Conservation (phyloP, 2,888 invertebrate species). For the Drosophila nr. medialis region DNA sequence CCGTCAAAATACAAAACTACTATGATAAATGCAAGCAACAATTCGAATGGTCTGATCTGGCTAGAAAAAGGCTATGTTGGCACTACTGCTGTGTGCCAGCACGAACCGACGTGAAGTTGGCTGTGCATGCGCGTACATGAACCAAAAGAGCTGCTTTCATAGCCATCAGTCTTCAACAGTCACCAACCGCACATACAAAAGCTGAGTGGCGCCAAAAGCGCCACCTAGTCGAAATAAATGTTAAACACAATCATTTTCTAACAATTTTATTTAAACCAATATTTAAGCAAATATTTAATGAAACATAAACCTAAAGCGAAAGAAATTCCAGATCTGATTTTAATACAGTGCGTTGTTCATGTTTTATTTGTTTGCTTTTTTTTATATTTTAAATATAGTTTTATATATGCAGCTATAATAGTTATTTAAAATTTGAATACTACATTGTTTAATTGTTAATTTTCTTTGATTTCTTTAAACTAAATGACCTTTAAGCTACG, state of each 20-base stretch:
- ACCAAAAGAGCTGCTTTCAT: background rate
- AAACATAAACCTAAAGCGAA: background rate
- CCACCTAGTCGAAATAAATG: background rate
- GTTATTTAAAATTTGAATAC: constrained; percentile 75
- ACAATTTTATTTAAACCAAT: background rate
- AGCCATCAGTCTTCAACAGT: constrained; percentile 11
- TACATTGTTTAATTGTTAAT: constrained; percentile 61
- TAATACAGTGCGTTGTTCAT: constrained; percentile 65
- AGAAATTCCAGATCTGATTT: constrained; percentile 33
- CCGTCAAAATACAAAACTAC: background rate
- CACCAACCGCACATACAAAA: background rate
- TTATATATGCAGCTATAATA: constrained; percentile 75
- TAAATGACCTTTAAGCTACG: constrained; percentile 64
- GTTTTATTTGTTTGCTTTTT: constrained; percentile 63
- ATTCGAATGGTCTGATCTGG: background rate
- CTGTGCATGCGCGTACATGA: constrained; percentile 1
- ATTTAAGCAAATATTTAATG: background rate
- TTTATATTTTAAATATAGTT: constrained; percentile 72
- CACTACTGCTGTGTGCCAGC: background rate
- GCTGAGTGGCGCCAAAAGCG: constrained; percentile 1
- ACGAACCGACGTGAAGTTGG: background rate
- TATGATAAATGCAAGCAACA: background rate
- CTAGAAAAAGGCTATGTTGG: background rate
- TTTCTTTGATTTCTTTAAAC: constrained; percentile 64
- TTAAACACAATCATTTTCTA: background rate